These are phyloP conservation scores for Cordylochernes scorpioides DNA, from an alignment of 2,888 invertebrate species.

Conservation along the genomic window DNA sequence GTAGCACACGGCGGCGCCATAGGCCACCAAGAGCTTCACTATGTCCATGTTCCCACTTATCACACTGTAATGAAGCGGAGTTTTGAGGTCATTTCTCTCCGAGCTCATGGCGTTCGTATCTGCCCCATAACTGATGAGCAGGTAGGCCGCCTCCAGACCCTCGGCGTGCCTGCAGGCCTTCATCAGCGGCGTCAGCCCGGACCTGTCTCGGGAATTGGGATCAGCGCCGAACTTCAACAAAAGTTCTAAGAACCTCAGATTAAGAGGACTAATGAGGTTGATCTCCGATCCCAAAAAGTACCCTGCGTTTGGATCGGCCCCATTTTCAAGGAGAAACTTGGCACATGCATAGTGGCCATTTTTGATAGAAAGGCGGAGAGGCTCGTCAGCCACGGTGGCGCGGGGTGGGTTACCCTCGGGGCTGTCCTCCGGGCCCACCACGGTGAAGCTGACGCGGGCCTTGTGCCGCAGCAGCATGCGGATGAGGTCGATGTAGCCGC, in stretches of 20 bases:
- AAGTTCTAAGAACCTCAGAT: slow-evolving; percentile 49
- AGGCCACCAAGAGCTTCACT: slow-evolving; percentile 47
- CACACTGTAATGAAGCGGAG: slow-evolving; percentile 64
- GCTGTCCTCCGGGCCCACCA: slow-evolving; percentile 11
- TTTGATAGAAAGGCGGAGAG: slow-evolving; percentile 54
- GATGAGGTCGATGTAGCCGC: slow-evolving; percentile 20
- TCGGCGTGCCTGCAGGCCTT: slow-evolving; percentile 52
- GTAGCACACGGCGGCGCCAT: slow-evolving; percentile 43
- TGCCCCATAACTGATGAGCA: slow-evolving; percentile 50
- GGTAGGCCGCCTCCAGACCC: slow-evolving; percentile 42
- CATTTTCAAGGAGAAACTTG: slow-evolving; percentile 42
- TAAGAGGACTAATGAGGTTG: slow-evolving; percentile 46
- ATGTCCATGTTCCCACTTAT: slow-evolving; percentile 40
- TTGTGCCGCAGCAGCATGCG: slow-evolving; percentile 42
- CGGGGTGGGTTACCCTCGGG: slow-evolving; percentile 14
- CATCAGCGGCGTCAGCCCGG: slow-evolving; percentile 79
- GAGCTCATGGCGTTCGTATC: slow-evolving; percentile 61
- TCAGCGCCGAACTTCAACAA: slow-evolving; percentile 58
- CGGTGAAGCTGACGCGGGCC: slow-evolving; percentile 43
- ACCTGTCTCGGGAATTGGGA: slow-evolving; percentile 56
- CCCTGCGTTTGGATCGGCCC: slow-evolving; percentile 63
- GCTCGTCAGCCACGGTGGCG: slow-evolving; percentile 35
- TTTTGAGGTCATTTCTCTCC: slow-evolving; percentile 50
- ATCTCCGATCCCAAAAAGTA: slow-evolving; percentile 75
- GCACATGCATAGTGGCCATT: slow-evolving; percentile 43